These are phyloP conservation scores for Sceloporus tristichus DNA, from an alignment of 2,113 vertebrate species.

Conservation along the genomic window DNA sequence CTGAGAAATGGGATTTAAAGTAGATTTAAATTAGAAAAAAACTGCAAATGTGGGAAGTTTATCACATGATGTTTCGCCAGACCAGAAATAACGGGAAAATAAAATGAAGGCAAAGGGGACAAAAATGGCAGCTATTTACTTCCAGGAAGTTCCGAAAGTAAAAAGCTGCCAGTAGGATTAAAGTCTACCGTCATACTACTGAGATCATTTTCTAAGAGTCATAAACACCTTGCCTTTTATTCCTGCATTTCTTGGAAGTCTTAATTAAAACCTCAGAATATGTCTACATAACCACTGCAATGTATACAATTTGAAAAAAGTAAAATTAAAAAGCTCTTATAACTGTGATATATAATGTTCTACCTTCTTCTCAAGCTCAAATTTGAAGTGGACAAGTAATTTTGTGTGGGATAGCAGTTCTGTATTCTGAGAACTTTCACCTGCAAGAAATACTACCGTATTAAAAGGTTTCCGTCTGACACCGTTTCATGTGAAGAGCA, in stretches of 20 bases:
- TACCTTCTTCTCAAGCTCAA: not conserved
- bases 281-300: slow-evolving; percentile 25
- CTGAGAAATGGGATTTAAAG: no score
- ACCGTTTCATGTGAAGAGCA: not conserved
- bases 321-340: not conserved
- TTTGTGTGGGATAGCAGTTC: fast-evolving
- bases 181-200: not conserved
- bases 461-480: not conserved
- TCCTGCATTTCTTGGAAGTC: not conserved
- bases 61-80: no score
- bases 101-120: no score
- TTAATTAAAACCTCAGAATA: slow-evolving; percentile 16
- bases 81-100: no score
- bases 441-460: fast-evolving
- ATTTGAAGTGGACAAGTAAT: not conserved
- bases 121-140: no score
- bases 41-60: no score
- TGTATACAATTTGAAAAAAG: slow-evolving; percentile 14
- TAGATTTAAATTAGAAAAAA: no score
- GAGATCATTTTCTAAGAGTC: slow-evolving; percentile 44
- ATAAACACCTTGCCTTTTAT: not conserved
- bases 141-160: no score
- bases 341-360: not conserved
- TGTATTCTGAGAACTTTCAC: not conserved
- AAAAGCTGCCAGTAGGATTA: no score